phyloP scores from a whole-genome alignment of 2,888 invertebrate species.

The Idaea biselata region DNA sequence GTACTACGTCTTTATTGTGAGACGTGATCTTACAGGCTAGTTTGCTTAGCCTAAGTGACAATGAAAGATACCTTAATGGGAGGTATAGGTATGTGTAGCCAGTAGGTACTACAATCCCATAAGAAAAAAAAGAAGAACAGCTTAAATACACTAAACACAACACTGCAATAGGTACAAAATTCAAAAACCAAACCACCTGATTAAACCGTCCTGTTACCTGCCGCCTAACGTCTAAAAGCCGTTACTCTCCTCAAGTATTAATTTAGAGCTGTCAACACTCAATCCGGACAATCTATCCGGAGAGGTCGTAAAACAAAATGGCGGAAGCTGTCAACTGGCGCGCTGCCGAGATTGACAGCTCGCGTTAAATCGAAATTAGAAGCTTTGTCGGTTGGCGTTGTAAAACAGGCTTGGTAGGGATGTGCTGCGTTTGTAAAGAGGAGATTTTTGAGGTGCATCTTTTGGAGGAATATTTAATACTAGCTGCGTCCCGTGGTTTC shows the following conservation, averaged over 20 bases:
- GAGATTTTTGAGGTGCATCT: not conserved
- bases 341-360: slow-evolving; percentile 34
- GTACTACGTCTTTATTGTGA: too few relatives aligned
- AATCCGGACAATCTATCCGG: slow-evolving; percentile 33
- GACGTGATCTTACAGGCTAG: too few relatives aligned
- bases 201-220: not conserved
- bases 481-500: too few relatives aligned
- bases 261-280: slow-evolving; percentile 2
- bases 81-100: too few relatives aligned
- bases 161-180: too few relatives aligned
- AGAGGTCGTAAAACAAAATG: slow-evolving; percentile 50
- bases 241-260: not conserved
- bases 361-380: slow-evolving; percentile 56
- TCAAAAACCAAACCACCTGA: not conserved
- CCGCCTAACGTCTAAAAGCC: not conserved
- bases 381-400: slow-evolving; percentile 38
- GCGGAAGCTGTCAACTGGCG: slow-evolving; percentile 55
- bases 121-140: too few relatives aligned
- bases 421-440: slow-evolving; percentile 11
- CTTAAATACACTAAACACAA: too few relatives aligned
- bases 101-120: too few relatives aligned
- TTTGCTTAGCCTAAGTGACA: too few relatives aligned
- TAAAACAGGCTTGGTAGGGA: slow-evolving; percentile 26
- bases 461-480: too few relatives aligned
- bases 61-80: too few relatives aligned